Conservation (phyloP, 1,140 invertebrate species). For the Batillaria attramentaria region DNA sequence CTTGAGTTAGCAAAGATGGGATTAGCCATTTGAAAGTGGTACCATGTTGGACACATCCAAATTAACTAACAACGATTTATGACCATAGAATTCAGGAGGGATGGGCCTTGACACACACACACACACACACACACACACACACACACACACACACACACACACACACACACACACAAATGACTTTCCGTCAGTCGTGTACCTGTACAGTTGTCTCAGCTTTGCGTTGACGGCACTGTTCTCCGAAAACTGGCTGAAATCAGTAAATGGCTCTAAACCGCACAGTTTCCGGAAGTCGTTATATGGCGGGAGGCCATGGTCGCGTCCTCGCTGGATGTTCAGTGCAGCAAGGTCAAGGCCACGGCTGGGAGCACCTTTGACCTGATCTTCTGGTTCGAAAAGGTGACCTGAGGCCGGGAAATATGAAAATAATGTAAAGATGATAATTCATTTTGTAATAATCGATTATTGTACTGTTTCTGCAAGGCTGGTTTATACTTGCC, state of each 20-base stretch:
- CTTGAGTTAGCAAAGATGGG: too few relatives aligned
- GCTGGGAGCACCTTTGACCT: background rate
- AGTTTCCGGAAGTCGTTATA: slow-evolving; percentile 40
- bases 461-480: background rate
- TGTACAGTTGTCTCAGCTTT: background rate
- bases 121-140: too few relatives aligned
- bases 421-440: background rate
- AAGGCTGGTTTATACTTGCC: background rate
- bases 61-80: too few relatives aligned
- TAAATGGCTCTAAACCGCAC: slow-evolving; percentile 29
- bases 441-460: background rate
- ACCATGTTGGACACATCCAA: too few relatives aligned
- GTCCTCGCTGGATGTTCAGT: slow-evolving; percentile 78
- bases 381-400: slow-evolving; percentile 2
- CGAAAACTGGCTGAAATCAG: background rate
- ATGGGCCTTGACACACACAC: too few relatives aligned
- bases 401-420: slow-evolving; percentile 14
- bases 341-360: slow-evolving; percentile 69
- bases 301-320: slow-evolving; percentile 89
- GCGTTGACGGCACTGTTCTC: background rate
- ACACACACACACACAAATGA: too few relatives aligned
- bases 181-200: too few relatives aligned
- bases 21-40: too few relatives aligned
- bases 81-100: too few relatives aligned
- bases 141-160: too few relatives aligned